Conservation (phyloP, 2,113 vertebrate genomes). For the Plectropomus leopardus region DNA sequence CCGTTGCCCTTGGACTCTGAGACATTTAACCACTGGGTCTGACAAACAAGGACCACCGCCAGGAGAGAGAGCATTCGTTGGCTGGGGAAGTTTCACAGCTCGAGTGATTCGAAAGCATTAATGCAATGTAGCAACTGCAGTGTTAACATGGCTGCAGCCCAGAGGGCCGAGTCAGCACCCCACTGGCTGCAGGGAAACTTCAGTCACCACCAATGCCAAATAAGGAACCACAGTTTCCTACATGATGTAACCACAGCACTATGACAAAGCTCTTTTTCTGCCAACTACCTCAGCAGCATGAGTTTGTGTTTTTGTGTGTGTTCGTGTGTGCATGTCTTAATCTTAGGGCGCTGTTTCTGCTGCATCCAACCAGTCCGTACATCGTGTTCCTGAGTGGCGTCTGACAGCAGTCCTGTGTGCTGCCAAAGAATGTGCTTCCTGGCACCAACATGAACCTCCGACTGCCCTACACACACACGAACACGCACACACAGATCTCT, state of each 20-base stretch:
- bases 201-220: conserved; percentile 20
- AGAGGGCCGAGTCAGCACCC: conserved; percentile 19
- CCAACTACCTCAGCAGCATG: not conserved
- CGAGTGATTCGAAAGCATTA: conserved; percentile 8
- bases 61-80: not conserved
- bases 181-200: conserved; percentile 12
- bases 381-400: conserved; percentile 71
- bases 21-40: conserved; percentile 38
- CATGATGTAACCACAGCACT: conserved; percentile 44
- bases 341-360: conserved; percentile 32
- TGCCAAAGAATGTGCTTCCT: conserved; percentile 77
- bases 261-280: conserved; percentile 31
- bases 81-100: conserved; percentile 25
- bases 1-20: conserved; percentile 37
- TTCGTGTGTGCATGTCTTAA: conserved; percentile 20
- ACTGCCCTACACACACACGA: conserved; percentile 10
- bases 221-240: conserved; percentile 28
- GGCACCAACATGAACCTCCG: conserved; percentile 35
- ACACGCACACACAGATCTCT: not conserved
- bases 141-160: conserved; percentile 8
- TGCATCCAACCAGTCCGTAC: conserved; percentile 62
- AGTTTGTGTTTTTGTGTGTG: not conserved
- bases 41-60: conserved; percentile 19
- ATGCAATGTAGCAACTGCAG: conserved; percentile 21
- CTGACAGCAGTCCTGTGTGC: conserved; percentile 50